Base-by-base conservation (phyloP, 2,113 vertebrate genomes). In the Gymnogyps californianus region DNA sequence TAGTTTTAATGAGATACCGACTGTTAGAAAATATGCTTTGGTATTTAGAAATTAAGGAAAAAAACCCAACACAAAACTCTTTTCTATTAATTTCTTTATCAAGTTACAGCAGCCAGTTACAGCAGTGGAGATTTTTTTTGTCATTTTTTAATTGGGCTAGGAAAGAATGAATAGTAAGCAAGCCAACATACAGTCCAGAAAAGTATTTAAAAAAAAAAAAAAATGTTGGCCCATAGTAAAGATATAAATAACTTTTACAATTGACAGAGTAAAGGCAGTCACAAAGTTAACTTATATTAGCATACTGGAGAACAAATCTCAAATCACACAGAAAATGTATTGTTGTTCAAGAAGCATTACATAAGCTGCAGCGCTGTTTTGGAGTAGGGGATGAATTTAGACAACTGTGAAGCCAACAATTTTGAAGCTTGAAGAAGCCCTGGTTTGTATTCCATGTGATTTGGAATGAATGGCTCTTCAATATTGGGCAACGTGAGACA, bases 351-450 rank as follows among this genome's bases (percentile, higher is more conserved):
- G 42, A 69, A 65, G 31, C 17, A 25, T 19, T 51, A 15, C 0
- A 2, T 32, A 16, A 31, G 29, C 18, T 67, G 36, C 26, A 24
- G 31, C 1, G 1, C 36, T 1, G 3, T 44, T 7, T 5, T 78
- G 77, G 66, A 67, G 24, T 8, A 57, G 13, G 52, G 25, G 7
- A 20, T 89, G 46, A 31, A 40, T 36, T 46, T 36, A 13, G 17
- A n/a, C 32, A 44, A n/a, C 25, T 44, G 14, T 51, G 52, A 64
- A 83, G 31, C n/a, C 38, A 31, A 19, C 7, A 13, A 0, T n/a
- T 83, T 25, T 36, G 38, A 76, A 70, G 17, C 17, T 49, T 75
- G 38, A 42, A 79, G 38, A n/a, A 74, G 26, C 32, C 17, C 9
- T 83, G 19, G 4, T 75, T 54, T 64, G 38, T 69, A 28, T 69